Evolutionary conservation across 2,888 invertebrate species (phyloP), one percentile per base, ranked within the genome.

Genomic region (Eupithecia tripunctaria): DNA sequence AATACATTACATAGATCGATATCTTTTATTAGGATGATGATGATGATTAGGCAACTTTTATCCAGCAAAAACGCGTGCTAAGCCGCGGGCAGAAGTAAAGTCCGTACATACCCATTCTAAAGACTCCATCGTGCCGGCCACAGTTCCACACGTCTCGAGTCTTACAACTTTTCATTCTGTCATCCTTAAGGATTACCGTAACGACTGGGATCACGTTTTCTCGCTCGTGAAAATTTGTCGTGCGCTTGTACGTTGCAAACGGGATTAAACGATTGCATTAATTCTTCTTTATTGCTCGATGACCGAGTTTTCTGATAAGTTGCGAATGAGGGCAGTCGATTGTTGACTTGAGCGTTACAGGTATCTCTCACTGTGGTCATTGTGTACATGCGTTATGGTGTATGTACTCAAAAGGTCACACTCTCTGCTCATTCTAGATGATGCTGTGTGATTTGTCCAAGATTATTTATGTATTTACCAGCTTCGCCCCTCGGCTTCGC

Each of bases 151-250:
- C 72, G 73, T 73, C 59, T 21, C 64, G 12, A 12, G 72, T 71
- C 74, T 78, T 74, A 73, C 65, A 79, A 75, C 67, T 76, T 77
- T 72, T 73, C 76, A 78, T 79, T 79, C 73, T 70, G 73, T 77
- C 72, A 75, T 77, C 74, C 71, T 68, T 47, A n/a, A 43, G 76
- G 76, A 77, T 78, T 79, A 77, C 71, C 64, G 68, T 65, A 75
- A 74, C 68, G 67, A 74, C 74, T 77, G 70, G 72, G 63, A 66
- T 68, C 67, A 15, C 25, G 64, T 64, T 64, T 38, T 64, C 64
- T 63, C 29, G 68, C 63, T 60, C 71, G 76, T 74, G 69, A 67
- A 60, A 65, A 72, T 76, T 76, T 74, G 63, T 74, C 73, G 73
- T 68, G 59, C 62, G 65, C 74, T 75, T 74, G 70, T 27, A 68